Percentiles rank a stretch among this genome's conserved stretches.
Evolutionary conservation across 2,888 invertebrate genomes (phyloP).

Genomic region (Acrobasis consociella): DNA sequence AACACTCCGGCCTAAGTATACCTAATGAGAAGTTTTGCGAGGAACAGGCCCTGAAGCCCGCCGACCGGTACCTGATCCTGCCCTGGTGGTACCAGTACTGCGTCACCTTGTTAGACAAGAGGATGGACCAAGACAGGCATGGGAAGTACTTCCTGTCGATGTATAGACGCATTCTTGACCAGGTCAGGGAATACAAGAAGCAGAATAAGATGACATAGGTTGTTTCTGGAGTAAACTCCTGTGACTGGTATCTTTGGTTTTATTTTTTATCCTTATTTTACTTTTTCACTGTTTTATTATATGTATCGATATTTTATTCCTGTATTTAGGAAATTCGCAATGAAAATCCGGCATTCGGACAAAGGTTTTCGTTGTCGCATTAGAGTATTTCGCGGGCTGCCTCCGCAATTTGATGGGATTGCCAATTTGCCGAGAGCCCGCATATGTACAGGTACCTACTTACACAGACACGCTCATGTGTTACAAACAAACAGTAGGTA

Average conservation of each 20-base stretch:
- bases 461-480: not conserved
- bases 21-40: constrained; percentile 51
- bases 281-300: too few species aligned
- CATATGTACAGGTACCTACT: not conserved
- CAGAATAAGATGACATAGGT: not conserved
- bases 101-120: constrained; percentile 38
- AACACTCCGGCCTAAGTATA: constrained; percentile 34
- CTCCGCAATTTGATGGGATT: constrained; percentile 12
- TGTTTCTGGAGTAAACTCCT: not conserved
- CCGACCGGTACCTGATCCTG: constrained; percentile 39
- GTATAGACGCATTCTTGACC: constrained; percentile 37
- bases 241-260: not conserved
- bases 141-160: constrained; percentile 5
- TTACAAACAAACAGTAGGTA: constrained; percentile 5
- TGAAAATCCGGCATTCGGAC: not conserved
- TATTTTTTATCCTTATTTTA: too few species aligned
- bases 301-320: too few species aligned
- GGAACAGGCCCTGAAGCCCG: constrained; percentile 37
- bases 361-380: not conserved
- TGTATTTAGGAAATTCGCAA: not conserved
- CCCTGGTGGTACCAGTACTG: constrained; percentile 65
- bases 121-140: constrained; percentile 15
- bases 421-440: not conserved
- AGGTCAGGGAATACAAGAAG: constrained; percentile 37
- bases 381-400: not conserved